These are phyloP conservation scores for Acipenser oxyrinchus DNA, from an alignment of 2,797 vertebrate genomes.

Conservation along the genomic window DNA sequence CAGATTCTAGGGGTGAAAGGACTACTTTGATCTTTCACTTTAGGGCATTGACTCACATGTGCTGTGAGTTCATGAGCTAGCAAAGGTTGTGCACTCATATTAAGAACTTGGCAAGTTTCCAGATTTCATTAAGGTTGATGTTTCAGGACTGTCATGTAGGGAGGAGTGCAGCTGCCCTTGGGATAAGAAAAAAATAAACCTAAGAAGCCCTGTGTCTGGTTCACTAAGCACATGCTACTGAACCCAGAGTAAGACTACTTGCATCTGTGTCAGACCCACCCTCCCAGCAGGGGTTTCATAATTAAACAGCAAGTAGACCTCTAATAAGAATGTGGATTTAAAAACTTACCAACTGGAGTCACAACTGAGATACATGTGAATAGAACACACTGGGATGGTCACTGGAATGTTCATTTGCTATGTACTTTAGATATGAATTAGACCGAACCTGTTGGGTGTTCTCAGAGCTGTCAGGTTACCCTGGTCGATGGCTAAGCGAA, in stretches of 20 bases:
- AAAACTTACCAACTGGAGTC: no score
- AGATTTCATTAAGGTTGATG: not conserved
- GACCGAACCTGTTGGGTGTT: no score
- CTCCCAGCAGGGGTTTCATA: not conserved
- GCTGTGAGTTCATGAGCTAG: not conserved
- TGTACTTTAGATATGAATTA: no score
- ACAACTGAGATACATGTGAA: no score
- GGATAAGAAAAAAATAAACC: not conserved
- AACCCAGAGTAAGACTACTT: not conserved
- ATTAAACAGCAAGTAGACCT: not conserved
- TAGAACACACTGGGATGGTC: no score
- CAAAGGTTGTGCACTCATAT: not conserved
- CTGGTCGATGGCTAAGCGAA: no score
- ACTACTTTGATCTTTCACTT: not conserved
- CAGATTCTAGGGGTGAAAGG: not conserved
- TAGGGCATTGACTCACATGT: not conserved
- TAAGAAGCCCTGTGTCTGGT: constrained; percentile 3
- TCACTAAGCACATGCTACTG: not conserved
- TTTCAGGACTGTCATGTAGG: not conserved
- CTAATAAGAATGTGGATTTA: no score
- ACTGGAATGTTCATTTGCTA: no score
- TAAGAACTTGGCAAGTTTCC: not conserved
- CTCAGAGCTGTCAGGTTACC: no score
- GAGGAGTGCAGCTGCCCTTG: not conserved
- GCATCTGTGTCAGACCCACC: not conserved